Evolutionary conservation across 2,113 vertebrate species (phyloP).

Genomic region (Leptocoma aspasia): DNA sequence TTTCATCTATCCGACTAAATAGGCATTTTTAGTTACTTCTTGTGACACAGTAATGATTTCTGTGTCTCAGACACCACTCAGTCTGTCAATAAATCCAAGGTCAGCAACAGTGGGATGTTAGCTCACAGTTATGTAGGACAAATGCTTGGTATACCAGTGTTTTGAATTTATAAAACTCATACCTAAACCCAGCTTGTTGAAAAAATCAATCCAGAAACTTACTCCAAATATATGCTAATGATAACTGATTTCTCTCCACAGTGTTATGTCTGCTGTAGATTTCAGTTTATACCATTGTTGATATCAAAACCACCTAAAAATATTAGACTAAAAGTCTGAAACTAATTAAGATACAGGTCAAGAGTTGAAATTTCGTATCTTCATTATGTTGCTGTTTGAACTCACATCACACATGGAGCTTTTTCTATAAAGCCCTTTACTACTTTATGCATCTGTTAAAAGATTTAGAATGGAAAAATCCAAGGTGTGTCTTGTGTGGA

Average conservation of each 20-base stretch:
- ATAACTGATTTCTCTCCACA: background rate
- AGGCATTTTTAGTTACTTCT: background rate
- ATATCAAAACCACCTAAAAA: background rate
- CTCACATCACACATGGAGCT: background rate
- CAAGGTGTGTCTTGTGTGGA: slow-evolving; percentile 44
- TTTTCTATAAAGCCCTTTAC: background rate
- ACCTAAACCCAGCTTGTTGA: background rate
- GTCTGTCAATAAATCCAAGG: background rate
- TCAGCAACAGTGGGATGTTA: background rate
- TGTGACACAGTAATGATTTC: background rate
- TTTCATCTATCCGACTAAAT: background rate
- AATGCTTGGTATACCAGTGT: background rate
- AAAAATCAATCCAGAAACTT: background rate
- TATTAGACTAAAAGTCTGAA: background rate
- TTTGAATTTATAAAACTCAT: background rate
- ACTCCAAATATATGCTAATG: background rate
- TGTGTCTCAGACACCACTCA: background rate
- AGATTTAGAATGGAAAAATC: slow-evolving; percentile 49
- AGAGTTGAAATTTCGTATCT: background rate
- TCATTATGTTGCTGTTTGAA: background rate
- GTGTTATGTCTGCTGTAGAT: background rate
- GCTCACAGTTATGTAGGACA: background rate
- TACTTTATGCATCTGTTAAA: slow-evolving; percentile 31
- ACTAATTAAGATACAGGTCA: background rate
- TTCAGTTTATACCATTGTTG: background rate